Conservation (phyloP, 1,140 invertebrate species). For the Anadara kagoshimensis region DNA sequence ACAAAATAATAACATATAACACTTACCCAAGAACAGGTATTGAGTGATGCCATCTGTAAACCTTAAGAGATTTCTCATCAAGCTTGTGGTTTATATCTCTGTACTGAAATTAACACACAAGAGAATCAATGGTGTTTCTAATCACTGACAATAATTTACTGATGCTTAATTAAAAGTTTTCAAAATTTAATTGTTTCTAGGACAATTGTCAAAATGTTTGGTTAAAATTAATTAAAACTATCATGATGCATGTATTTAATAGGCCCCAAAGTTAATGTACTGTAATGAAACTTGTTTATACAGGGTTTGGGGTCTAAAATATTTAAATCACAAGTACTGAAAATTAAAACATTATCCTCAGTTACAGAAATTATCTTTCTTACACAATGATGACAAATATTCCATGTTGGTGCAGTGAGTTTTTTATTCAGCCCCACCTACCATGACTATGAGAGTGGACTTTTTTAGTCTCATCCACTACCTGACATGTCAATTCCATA, state of each 20-base stretch:
- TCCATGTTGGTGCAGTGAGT: too few species aligned
- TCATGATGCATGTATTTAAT: neutral
- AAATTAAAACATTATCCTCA: too few species aligned
- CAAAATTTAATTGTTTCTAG: neutral
- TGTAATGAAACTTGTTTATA: too few species aligned
- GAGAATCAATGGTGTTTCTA: neutral
- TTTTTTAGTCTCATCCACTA: neutral
- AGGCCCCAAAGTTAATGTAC: too few species aligned
- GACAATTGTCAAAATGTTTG: neutral
- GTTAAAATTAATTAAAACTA: neutral
- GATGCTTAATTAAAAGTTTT: neutral
- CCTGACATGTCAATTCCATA: neutral
- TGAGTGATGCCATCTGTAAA: slow-evolving; percentile 67
- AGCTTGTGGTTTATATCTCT: slow-evolving; percentile 70
- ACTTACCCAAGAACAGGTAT: slow-evolving; percentile 56
- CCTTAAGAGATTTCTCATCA: slow-evolving; percentile 49
- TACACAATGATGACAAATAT: too few species aligned
- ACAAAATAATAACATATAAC: neutral
- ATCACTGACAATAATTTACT: neutral
- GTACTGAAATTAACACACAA: slow-evolving; percentile 51
- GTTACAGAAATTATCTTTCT: too few species aligned
- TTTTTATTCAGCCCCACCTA: too few species aligned
- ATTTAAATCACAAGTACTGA: too few species aligned
- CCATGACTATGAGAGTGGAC: too few species aligned
- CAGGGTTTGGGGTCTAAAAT: too few species aligned